Base-by-base conservation (phyloP, 2,888 invertebrate species). In the Patella depressa region DNA sequence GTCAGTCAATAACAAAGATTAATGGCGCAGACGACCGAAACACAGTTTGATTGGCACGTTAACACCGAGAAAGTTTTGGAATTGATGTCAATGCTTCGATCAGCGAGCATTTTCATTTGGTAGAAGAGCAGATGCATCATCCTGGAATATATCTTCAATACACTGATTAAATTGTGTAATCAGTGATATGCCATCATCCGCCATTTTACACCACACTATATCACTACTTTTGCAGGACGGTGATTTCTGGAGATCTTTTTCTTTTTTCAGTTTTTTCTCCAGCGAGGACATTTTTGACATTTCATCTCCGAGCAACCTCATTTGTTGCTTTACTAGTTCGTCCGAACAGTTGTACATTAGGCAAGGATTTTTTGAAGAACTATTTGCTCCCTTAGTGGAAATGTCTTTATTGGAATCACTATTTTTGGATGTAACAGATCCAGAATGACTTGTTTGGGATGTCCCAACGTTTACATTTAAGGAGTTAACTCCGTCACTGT, bases 241-340 rank as follows among this genome's bases (percentile, higher is more conserved):
- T 9, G 9, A 45, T 4, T 19, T 65, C 59, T 59, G 59, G 24
- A 11, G 19, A 24, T 24, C 24, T 19, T 65, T 24, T 24, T 65
- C 24, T 65, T 65, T 3, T 19, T 11, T 24, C 65, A 65, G 65
- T 19, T 24, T 65, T 9, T 24, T 24, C 24, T 65, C 24, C 24
- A 65, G 24, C 14, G 19, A 24, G 14, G 19, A 24, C 65, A 65
- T 65, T 65, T 19, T 12, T 24, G 65, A 11, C 19, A 65, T 24
- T 7, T 65, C 65, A 24, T 65, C 65, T 24, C 65, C 65, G 14
- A 65, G 65, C 11, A 65, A 19, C 65, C 3, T 65, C 12, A 65
- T 65, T 65, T 65, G 65, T 24, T 65, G 65, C 19, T 65, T 65
- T 3, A 65, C 65, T 24, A 65, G 65, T 65, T 65, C 65, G 14